Conservation (phyloP, 2,888 invertebrate genomes). For the Idaea dimidiata region DNA sequence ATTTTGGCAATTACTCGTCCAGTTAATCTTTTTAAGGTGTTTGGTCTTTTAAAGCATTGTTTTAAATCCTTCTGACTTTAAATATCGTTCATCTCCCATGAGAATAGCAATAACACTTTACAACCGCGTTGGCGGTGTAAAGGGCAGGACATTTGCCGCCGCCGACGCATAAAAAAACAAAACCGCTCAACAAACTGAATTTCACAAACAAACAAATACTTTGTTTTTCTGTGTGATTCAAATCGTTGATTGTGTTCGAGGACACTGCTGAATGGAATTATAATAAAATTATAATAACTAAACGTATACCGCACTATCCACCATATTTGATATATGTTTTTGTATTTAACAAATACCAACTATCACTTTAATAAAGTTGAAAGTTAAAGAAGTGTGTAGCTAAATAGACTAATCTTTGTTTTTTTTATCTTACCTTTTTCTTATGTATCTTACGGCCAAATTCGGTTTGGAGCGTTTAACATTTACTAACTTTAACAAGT, state of each 20-base stretch:
- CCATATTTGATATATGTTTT: too few relatives aligned
- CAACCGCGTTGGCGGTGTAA: constrained; percentile 31
- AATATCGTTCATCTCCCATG: constrained; percentile 32
- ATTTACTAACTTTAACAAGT: too few relatives aligned
- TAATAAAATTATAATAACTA: too few relatives aligned
- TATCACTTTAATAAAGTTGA: too few relatives aligned
- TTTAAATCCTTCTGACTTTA: neutral
- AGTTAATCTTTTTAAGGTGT: neutral
- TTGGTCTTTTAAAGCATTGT: neutral
- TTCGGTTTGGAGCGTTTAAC: too few relatives aligned
- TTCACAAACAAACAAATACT: neutral
- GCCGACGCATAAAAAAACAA: neutral
- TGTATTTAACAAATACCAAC: too few relatives aligned
- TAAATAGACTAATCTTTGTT: too few relatives aligned
- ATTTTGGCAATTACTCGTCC: neutral
- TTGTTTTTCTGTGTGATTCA: neutral
- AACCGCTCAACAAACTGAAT: neutral
- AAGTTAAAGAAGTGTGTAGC: too few relatives aligned
- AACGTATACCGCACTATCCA: too few relatives aligned
- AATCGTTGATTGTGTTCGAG: neutral
- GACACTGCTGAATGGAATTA: neutral
- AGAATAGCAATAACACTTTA: constrained; percentile 40
- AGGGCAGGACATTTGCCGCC: constrained; percentile 21
- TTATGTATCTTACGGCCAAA: too few relatives aligned
- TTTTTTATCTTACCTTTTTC: too few relatives aligned